These are phyloP conservation scores for Netelia melanura DNA, from an alignment of 2,888 invertebrate species.

Conservation along the genomic window DNA sequence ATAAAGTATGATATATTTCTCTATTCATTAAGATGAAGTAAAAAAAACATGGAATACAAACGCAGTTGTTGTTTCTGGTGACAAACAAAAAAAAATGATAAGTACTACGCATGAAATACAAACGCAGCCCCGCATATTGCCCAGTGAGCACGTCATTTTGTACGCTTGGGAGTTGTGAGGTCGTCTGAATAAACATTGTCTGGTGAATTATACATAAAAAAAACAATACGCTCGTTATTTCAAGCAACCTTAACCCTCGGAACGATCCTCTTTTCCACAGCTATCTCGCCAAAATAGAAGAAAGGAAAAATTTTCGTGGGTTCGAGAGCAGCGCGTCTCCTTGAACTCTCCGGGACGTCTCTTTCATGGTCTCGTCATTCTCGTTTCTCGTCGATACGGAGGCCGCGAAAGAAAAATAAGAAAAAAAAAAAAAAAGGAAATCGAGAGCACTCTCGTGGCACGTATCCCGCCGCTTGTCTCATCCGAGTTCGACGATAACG, in stretches of 20 bases:
- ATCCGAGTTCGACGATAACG: slow-evolving; percentile 35
- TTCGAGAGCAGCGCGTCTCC: slow-evolving; percentile 15
- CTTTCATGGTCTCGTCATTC: slow-evolving; percentile 36
- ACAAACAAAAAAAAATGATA: slow-evolving; percentile 73
- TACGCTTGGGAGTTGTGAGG: slow-evolving; percentile 91
- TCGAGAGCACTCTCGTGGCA: background rate
- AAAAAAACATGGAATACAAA: slow-evolving; percentile 75
- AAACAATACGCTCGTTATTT: slow-evolving; percentile 57
- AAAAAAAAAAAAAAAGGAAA: background rate
- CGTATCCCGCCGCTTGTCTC: slow-evolving; percentile 24
- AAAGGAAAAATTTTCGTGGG: background rate
- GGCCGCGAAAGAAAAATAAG: background rate
- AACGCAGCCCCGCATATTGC: slow-evolving; percentile 84
- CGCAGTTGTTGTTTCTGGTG: slow-evolving; percentile 82
- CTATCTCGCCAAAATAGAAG: slow-evolving; percentile 15
- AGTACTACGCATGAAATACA: slow-evolving; percentile 75
- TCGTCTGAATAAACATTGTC: slow-evolving; percentile 90
- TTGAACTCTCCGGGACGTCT: slow-evolving; percentile 45
- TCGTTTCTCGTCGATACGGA: slow-evolving; percentile 1
- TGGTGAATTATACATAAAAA: slow-evolving; percentile 86
- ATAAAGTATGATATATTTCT: slow-evolving; percentile 85
- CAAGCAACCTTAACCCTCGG: slow-evolving; percentile 29
- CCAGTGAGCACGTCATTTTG: slow-evolving; percentile 89
- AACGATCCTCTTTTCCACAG: slow-evolving; percentile 33
- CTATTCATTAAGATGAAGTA: slow-evolving; percentile 83